Evolutionary conservation across 1,140 invertebrate species (phyloP), one percentile per base, ranked within the genome.

Genomic region (Venustaconcha ellipsiformis): DNA sequence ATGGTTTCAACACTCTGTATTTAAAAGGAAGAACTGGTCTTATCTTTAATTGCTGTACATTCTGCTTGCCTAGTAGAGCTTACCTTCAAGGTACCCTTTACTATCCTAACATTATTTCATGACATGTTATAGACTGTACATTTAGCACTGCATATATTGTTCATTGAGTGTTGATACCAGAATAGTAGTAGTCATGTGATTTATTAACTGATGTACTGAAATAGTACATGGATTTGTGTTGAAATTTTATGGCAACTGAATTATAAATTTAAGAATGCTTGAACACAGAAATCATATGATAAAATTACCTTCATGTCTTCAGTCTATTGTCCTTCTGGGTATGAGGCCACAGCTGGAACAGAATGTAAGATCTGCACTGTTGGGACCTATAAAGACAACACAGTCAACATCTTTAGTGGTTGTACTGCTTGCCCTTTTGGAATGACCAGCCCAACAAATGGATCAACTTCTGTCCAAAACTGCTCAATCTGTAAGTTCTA

Each of bases 301-400:
- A 65, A 65, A 23, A 8, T 14, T 48, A 18, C 56, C 37, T 57
- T 23, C 26, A 56, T 56, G 3, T 67, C 59, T 76, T 59, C 30
- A 76, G 74, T 57, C 60, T 76, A 71, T 58, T 76, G 74, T 37
- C 62, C 60, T 48, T 76, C 74, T n/a, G 74, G 74, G 12, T 71
- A 67, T 23, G 63, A 76, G 20, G 63, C 56, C 14, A 37, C 57
- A 14, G 0, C 17, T 14, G 68, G 57, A 37, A 14, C 17, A 14
- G 14, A 12, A 0, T 76, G 74, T 70, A 48, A 58, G 5, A 55
- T 57, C 2, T 76, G 74, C 59, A 15, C 60, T 13, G 13, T 63
- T 15, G 68, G 56, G 14, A 57, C 23, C 14, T 76, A 71, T 56
- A 76, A 76, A 30, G 74, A 76, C 55, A 76, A 76, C 55, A 60